A percentile compares a stretch with the other conserved stretches of the same genome.
These are phyloP conservation scores for Plotosus lineatus DNA, from an alignment of 2,113 vertebrate genomes.

Conservation along the genomic window DNA sequence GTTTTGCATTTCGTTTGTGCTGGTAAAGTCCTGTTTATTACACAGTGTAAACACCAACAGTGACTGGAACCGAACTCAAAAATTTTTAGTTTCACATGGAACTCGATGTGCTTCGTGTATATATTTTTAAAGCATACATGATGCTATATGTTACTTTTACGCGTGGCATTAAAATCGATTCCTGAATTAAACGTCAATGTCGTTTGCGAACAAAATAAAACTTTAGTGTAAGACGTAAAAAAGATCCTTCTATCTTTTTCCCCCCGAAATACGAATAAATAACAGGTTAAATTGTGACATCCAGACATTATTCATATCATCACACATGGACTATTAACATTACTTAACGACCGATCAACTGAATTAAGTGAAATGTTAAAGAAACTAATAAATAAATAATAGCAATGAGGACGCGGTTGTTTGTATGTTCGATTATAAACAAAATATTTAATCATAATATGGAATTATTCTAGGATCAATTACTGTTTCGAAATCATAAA, in stretches of 20 bases:
- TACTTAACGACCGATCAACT: not conserved
- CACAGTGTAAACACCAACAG: not conserved
- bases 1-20: conserved; percentile 13
- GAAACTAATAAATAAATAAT: not conserved
- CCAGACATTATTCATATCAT: not conserved
- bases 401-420: not conserved
- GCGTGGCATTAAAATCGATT: not conserved
- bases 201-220: not conserved
- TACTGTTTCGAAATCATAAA: not conserved
- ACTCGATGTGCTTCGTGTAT: not conserved
- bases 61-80: not conserved
- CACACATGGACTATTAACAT: not conserved
- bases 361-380: not conserved
- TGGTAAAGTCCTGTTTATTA: not conserved
- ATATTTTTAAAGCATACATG: too few species aligned
- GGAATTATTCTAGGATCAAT: not conserved
- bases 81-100: not conserved
- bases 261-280: not conserved
- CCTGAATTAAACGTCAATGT: not conserved
- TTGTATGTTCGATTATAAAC: not conserved
- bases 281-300: not conserved
- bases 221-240: not conserved
- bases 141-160: not conserved
- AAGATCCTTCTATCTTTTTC: not conserved
- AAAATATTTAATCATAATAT: not conserved